A percentile compares a stretch with the other conserved stretches of the same genome.
These are phyloP conservation scores for Mesoclemmys tuberculata DNA, from an alignment of 2,113 vertebrate species.

Conservation along the genomic window DNA sequence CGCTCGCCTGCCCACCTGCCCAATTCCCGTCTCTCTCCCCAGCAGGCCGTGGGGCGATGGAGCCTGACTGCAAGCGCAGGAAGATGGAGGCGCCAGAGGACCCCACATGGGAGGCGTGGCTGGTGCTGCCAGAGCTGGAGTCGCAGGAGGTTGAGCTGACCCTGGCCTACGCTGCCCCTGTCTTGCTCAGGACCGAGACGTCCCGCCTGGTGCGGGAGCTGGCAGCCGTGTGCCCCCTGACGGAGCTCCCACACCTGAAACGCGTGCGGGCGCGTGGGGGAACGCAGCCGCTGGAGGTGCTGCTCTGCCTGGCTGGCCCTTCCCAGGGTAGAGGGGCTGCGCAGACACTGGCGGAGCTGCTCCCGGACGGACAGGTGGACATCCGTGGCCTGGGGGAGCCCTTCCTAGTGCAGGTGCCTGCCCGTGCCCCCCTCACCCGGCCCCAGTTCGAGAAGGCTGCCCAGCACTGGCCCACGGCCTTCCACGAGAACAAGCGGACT, in stretches of 20 bases:
- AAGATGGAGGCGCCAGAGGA: constrained; percentile 28
- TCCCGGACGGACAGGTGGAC: constrained; percentile 58
- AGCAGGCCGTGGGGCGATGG: constrained; percentile 55
- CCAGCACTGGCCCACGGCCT: constrained; percentile 86
- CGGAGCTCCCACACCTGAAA: constrained; percentile 82
- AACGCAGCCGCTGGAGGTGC: constrained; percentile 80
- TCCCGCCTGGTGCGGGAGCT: constrained; percentile 83
- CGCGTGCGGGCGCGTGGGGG: constrained; percentile 79
- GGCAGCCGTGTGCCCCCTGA: constrained; percentile 73
- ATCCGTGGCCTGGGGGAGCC: constrained; percentile 79
- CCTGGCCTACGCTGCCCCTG: constrained; percentile 80
- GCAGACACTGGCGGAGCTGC: constrained; percentile 61
- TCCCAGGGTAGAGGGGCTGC: neutral
- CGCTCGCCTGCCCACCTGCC: neutral
- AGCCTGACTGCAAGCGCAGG: constrained; percentile 77
- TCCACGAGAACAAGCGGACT: constrained; percentile 87
- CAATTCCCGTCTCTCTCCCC: no score
- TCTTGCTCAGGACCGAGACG: constrained; percentile 84
- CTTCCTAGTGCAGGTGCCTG: constrained; percentile 83
- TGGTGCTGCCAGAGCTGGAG: constrained; percentile 86
- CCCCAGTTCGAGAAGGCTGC: constrained; percentile 86
- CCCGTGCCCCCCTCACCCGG: constrained; percentile 81
- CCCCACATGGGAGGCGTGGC: constrained; percentile 77
- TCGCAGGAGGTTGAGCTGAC: constrained; percentile 76
- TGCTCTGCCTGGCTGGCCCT: constrained; percentile 78